Conservation (phyloP, 2,888 invertebrate genomes). For the Spodoptera littoralis region DNA sequence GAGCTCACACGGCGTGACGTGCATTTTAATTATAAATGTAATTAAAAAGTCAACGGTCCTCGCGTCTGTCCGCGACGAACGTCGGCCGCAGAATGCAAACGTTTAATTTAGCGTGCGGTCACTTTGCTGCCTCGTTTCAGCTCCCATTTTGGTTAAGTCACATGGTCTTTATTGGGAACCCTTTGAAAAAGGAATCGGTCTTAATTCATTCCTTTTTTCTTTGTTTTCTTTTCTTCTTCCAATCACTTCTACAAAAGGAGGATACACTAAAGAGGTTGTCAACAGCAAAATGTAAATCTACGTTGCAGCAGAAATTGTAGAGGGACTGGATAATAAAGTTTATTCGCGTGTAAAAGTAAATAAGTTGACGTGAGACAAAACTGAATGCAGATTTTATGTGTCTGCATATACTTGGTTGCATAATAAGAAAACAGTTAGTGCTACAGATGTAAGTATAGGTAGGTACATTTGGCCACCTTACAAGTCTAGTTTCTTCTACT, state of each 20-base stretch:
- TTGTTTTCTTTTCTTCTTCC: neutral
- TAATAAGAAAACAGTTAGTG: no score
- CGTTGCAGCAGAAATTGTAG: constrained; percentile 21
- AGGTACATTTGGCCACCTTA: no score
- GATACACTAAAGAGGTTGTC: neutral
- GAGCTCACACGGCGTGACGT: constrained; percentile 58
- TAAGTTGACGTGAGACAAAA: constrained; percentile 17
- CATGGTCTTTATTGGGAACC: constrained; percentile 27
- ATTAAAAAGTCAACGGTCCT: constrained; percentile 67
- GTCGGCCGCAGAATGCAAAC: constrained; percentile 70
- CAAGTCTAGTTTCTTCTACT: no score
- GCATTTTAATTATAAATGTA: constrained; percentile 76
- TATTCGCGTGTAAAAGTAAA: constrained; percentile 38
- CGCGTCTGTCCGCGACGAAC: constrained; percentile 62
- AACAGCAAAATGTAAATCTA: constrained; percentile 30
- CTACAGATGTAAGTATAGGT: no score
- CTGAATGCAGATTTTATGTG: constrained; percentile 27
- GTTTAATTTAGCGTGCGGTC: constrained; percentile 75
- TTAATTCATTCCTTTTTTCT: constrained; percentile 1
- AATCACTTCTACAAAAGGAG: no score
- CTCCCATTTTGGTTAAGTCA: constrained; percentile 58
- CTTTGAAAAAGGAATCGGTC: constrained; percentile 22
- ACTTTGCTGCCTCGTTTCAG: constrained; percentile 65
- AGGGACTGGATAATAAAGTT: constrained; percentile 17
- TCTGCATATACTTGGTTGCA: no score